These are phyloP conservation scores for Pithys albifrons DNA, from an alignment of 2,113 vertebrate genomes.

Conservation along the genomic window DNA sequence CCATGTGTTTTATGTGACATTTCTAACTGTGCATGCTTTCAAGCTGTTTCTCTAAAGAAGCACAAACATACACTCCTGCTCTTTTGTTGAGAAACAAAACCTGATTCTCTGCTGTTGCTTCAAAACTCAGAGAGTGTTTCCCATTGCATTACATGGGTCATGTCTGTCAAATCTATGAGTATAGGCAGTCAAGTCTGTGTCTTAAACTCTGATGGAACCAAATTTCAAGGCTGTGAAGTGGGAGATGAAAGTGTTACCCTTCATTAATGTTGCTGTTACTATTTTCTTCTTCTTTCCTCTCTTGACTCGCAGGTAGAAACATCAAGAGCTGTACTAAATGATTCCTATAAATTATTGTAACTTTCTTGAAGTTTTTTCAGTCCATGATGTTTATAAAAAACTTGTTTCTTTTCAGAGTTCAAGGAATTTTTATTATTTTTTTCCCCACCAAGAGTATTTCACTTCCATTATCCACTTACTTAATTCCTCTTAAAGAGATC, in stretches of 20 bases:
- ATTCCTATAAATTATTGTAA: not conserved
- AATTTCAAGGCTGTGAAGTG: not conserved
- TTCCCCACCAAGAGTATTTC: not conserved
- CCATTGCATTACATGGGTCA: not conserved
- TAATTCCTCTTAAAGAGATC: constrained; percentile 3
- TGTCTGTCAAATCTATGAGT: not conserved
- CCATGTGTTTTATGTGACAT: not conserved
- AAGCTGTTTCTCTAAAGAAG: not conserved
- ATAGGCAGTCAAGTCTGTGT: not conserved
- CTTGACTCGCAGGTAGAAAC: not conserved
- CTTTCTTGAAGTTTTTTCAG: not conserved
- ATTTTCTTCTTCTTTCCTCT: not conserved
- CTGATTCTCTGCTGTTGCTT: not conserved
- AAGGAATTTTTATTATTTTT: not conserved
- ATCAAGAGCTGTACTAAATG: not conserved
- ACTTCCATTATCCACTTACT: constrained; percentile 6
- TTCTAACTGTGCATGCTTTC: not conserved
- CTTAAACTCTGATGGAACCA: not conserved
- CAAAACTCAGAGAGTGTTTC: not conserved
- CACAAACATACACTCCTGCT: not conserved
- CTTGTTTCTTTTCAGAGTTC: not conserved
- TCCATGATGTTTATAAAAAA: not conserved
- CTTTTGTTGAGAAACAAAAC: not conserved
- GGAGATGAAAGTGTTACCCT: not conserved
- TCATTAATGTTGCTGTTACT: not conserved